Percentiles rank a stretch among this genome's conserved stretches.
Evolutionary conservation across 2,888 invertebrate species (phyloP).

Genomic region (Subacronicta megacephala): DNA sequence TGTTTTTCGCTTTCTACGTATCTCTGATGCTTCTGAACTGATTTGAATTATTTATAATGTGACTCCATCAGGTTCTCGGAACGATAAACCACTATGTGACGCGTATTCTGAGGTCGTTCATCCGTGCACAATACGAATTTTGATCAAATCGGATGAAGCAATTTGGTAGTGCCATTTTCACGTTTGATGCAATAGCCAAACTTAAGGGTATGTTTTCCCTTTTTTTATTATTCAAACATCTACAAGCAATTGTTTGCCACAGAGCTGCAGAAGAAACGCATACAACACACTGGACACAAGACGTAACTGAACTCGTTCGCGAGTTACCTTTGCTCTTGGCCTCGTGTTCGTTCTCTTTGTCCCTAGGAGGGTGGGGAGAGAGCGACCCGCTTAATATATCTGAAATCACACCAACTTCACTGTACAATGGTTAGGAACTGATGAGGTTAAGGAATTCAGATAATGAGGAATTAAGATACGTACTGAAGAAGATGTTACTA

Average conservation of each 20-base stretch:
- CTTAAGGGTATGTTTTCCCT: neutral
- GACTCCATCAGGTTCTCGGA: too few species aligned
- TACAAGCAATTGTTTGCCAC: constrained; percentile 56
- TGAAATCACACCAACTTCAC: constrained; percentile 85
- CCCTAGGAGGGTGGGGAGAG: constrained; percentile 89
- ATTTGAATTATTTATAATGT: too few species aligned
- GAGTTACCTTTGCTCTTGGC: constrained; percentile 93
- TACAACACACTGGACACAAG: constrained; percentile 65
- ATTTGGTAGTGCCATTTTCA: too few species aligned
- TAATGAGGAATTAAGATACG: too few species aligned
- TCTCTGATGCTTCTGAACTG: too few species aligned
- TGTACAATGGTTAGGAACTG: constrained; percentile 33
- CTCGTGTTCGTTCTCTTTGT: constrained; percentile 93
- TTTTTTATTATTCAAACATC: neutral
- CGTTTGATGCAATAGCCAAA: neutral
- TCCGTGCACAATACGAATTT: too few species aligned
- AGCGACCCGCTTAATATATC: constrained; percentile 94
- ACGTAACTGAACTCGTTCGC: constrained; percentile 55
- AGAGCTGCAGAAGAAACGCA: constrained; percentile 66
- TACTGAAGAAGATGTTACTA: neutral
- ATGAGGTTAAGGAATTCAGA: neutral
- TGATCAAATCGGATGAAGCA: too few species aligned
- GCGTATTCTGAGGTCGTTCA: too few species aligned
- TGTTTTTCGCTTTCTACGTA: too few species aligned
- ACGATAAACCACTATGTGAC: too few species aligned